Base-by-base conservation (phyloP, 2,113 vertebrate genomes). In the Astur gentilis region DNA sequence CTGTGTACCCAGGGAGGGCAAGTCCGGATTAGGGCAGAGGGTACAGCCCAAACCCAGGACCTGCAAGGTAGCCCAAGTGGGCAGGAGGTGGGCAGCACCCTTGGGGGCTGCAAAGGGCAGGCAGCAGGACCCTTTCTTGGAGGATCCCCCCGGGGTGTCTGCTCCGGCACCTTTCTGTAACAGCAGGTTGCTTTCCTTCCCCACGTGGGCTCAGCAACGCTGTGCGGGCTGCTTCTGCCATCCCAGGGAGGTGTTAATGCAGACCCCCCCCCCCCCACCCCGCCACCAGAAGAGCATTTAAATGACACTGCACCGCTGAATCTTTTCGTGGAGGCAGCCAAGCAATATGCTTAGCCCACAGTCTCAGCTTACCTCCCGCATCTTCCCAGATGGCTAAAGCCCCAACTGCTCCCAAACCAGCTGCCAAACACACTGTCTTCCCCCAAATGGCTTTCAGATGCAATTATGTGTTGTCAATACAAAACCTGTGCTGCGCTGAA, bases 341-440 rank as follows among this genome's bases (percentile, higher is more conserved):
- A 77, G 67, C 85, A 76, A 83, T 44, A 78, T 29, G 77, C 55
- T 83, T 83, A 89, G 61, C 77, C 55, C 40, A n/a, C 66, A 58
- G 62, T 62, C 77, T 89, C 64, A 54, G 72, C 16, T 80, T 86
- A 87, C 52, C 77, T 86, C 86, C 72, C 0, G 6, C 72, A 66
- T 83, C 93, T 89, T 93, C 85, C 85, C 89, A 84, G 78, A 92
- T 94, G 77, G 67, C 72, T 16, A 42, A 93, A 92, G 77, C 58
- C 82, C 57, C 69, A 69, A 13, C 47, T 76, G 89, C 89, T 95
- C 82, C 77, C 91, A 87, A 49, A 57, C 42, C 89, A 89, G 85
- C 72, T 95, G 91, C 91, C 62, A 95, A 89, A 54, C 57, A 36
- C 62, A 9, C 90, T 65, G 52, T 52, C 73, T 87, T 76, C 44